Conservation (phyloP, 2,113 vertebrate genomes). For the Mixornis gularis region DNA sequence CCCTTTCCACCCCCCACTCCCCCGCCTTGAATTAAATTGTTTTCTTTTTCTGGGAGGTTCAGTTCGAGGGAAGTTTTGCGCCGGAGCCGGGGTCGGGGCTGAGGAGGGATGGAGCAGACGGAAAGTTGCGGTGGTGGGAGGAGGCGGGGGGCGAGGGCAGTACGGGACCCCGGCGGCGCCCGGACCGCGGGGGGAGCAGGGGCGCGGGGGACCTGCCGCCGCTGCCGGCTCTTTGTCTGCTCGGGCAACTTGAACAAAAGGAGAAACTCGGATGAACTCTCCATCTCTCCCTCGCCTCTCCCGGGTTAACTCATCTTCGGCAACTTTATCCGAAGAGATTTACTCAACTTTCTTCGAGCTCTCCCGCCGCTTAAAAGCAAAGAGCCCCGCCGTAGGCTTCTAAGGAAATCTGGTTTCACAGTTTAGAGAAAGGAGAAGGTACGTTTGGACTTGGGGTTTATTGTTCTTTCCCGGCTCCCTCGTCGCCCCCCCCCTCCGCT, state of each 20-base stretch:
- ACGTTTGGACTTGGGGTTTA: conserved; percentile 32
- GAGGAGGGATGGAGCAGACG: neutral
- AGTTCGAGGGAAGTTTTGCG: conserved; percentile 50
- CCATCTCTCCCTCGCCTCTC: conserved; percentile 54
- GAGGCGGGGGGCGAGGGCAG: neutral
- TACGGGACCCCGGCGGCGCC: conserved; percentile 1
- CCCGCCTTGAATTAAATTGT: conserved; percentile 4
- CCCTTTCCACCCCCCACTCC: neutral
- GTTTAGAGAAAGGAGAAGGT: conserved; percentile 58
- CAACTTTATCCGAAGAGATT: conserved; percentile 56
- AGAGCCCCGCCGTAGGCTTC: neutral
- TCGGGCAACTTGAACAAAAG: conserved; percentile 81
- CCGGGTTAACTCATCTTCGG: conserved; percentile 40
- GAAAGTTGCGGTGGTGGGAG: conserved; percentile 36
- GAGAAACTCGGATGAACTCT: conserved; percentile 79
- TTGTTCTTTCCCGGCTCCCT: neutral
- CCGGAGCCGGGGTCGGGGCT: neutral
- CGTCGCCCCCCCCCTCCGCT: neutral
- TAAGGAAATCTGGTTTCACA: neutral
- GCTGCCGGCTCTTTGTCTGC: conserved; percentile 80
- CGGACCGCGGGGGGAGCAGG: conserved; percentile 39
- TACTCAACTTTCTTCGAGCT: conserved; percentile 50
- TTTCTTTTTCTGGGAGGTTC: conserved; percentile 26
- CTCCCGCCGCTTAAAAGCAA: neutral
- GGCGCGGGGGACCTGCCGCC: conserved; percentile 75